phyloP scores from a whole-genome alignment of 2,113 vertebrate genomes.

The Mesoclemmys tuberculata region DNA sequence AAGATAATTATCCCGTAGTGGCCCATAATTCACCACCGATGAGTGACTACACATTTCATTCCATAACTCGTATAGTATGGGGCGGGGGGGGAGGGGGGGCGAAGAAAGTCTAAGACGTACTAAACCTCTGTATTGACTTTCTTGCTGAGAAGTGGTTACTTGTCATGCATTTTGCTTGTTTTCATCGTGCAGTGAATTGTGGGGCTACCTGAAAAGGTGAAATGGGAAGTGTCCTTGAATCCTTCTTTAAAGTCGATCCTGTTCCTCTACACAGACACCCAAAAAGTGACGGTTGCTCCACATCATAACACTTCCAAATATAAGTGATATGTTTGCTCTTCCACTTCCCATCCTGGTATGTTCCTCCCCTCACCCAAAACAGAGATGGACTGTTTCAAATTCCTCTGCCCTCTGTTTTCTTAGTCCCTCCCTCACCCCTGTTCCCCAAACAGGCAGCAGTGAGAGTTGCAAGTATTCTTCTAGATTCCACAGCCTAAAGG shows the following conservation, averaged over 20 bases:
- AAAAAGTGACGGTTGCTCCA: not conserved
- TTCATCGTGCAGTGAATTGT: not conserved
- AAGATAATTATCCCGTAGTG: not conserved
- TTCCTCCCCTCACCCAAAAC: not conserved
- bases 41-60: not conserved
- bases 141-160: not conserved
- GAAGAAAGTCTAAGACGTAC: not conserved
- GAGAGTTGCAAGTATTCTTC: not conserved
- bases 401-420: not conserved
- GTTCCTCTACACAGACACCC: not conserved
- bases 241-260: conserved; percentile 29
- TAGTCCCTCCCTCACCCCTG: not conserved
- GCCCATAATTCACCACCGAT: not conserved
- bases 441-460: not conserved
- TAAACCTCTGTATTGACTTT: not conserved
- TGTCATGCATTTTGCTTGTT: not conserved
- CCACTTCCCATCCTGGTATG: not conserved
- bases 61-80: not conserved
- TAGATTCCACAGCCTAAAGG: not conserved
- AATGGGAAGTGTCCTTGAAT: conserved; percentile 4
- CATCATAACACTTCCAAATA: conserved; percentile 22
- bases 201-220: conserved; percentile 3
- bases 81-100: too few relatives aligned
- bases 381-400: not conserved
- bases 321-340: conserved; percentile 34